These are phyloP conservation scores for Thunnus maccoyii DNA, from an alignment of 2,113 vertebrate genomes.

Conservation along the genomic window DNA sequence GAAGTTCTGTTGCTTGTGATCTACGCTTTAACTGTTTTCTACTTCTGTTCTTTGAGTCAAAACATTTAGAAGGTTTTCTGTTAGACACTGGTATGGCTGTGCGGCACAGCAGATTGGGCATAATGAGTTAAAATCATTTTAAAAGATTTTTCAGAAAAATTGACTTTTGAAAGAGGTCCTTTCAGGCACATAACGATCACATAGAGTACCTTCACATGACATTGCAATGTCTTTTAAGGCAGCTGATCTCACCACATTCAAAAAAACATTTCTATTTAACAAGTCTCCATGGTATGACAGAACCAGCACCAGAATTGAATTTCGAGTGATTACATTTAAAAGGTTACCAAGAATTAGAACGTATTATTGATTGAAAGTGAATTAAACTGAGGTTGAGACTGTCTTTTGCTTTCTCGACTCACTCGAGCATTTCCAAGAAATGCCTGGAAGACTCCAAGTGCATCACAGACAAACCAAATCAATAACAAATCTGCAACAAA, in stretches of 20 bases:
- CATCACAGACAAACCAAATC: background rate
- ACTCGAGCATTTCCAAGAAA: too few relatives aligned
- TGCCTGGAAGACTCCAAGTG: background rate
- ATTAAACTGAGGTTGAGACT: background rate
- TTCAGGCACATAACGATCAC: conserved; percentile 26
- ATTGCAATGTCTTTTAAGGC: background rate
- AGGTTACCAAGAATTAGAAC: background rate
- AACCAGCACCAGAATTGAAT: background rate
- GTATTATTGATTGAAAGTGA: background rate
- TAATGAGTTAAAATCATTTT: background rate
- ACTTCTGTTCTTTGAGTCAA: too few relatives aligned
- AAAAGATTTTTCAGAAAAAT: background rate
- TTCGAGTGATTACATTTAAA: background rate
- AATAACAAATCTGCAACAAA: background rate
- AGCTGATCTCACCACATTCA: conserved; percentile 4
- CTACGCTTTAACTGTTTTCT: background rate
- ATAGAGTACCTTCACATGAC: conserved; percentile 44
- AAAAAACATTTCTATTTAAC: background rate
- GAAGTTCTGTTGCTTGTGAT: background rate
- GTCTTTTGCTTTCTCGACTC: background rate
- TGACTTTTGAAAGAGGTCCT: conserved; percentile 16
- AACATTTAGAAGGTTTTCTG: background rate
- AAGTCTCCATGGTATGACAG: background rate
- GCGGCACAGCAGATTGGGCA: background rate
- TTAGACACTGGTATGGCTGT: background rate